Evolutionary conservation across 2,888 invertebrate species (phyloP).

Genomic region (Silvanus unidentatus): DNA sequence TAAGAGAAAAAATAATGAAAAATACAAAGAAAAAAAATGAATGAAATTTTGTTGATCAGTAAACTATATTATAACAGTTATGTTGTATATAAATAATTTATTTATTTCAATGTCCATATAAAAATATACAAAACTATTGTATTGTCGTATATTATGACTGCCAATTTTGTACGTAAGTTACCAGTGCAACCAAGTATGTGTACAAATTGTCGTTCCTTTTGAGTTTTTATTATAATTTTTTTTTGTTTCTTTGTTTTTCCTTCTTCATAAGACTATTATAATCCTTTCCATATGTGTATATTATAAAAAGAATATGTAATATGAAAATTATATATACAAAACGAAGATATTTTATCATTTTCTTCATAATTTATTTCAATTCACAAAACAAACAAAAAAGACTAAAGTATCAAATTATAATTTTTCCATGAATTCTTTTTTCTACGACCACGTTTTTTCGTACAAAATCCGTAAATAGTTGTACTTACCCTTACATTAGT

Average conservation of each 20-base stretch:
- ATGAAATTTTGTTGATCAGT: neutral
- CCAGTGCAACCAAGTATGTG: slow-evolving; percentile 47
- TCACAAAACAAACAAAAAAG: slow-evolving; percentile 14
- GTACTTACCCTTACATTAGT: slow-evolving; percentile 32
- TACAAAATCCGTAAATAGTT: slow-evolving; percentile 19
- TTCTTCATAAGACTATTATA: slow-evolving; percentile 27
- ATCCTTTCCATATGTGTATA: slow-evolving; percentile 28
- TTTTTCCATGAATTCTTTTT: slow-evolving; percentile 5
- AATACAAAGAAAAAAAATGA: slow-evolving; percentile 5
- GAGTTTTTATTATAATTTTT: slow-evolving; percentile 12
- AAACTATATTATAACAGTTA: slow-evolving; percentile 1
- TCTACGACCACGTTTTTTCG: slow-evolving; percentile 14
- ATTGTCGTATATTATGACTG: slow-evolving; percentile 36
- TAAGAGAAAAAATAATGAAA: neutral
- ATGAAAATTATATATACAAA: too few species aligned
- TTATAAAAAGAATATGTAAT: slow-evolving; percentile 17
- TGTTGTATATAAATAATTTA: slow-evolving; percentile 2
- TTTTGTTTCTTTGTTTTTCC: slow-evolving; percentile 21
- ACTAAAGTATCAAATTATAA: slow-evolving; percentile 7
- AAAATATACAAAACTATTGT: slow-evolving; percentile 17
- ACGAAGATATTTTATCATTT: slow-evolving; percentile 8
- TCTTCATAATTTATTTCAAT: slow-evolving; percentile 33
- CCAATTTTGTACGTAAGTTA: slow-evolving; percentile 45
- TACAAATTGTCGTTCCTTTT: slow-evolving; percentile 45
- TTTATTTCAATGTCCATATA: slow-evolving; percentile 24